phyloP scores from a whole-genome alignment of 2,888 invertebrate species.

The Spilarctia lutea region DNA sequence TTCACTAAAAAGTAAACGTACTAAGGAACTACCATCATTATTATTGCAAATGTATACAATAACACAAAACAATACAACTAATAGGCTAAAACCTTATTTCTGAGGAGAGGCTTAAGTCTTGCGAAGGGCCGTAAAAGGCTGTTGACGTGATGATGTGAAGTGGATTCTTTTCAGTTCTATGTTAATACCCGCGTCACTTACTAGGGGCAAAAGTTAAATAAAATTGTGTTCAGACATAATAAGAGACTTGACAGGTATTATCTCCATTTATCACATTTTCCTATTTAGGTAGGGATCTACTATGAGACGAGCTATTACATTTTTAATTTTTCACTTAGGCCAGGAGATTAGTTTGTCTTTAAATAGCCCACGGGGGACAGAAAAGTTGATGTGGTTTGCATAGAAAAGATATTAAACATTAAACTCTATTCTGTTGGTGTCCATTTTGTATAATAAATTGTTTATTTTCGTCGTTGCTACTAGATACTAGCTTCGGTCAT shows the following conservation, averaged over 20 bases:
- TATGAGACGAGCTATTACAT: constrained; percentile 64
- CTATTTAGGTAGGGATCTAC: constrained; percentile 38
- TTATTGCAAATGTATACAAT: background rate
- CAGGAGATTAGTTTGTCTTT: constrained; percentile 59
- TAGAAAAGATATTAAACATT: constrained; percentile 54
- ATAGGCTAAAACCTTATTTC: no score
- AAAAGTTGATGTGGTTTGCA: constrained; percentile 64
- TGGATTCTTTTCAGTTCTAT: background rate
- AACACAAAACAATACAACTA: no score
- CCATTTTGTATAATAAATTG: constrained; percentile 26
- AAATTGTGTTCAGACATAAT: constrained; percentile 16
- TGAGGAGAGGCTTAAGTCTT: no score
- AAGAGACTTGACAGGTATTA: constrained; percentile 28
- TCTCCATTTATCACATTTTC: constrained; percentile 34
- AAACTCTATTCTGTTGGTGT: constrained; percentile 27
- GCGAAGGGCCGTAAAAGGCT: no score
- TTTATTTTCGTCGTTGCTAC: constrained; percentile 12
- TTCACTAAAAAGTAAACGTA: background rate
- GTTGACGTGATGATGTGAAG: no score
- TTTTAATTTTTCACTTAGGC: constrained; percentile 71
- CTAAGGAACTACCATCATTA: background rate
- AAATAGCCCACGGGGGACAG: constrained; percentile 59
- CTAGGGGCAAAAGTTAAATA: background rate
- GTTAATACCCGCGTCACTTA: background rate
- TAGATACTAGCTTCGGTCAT: background rate